Base-by-base conservation (phyloP, 2,888 invertebrate genomes). In the Margaritifera margaritifera region DNA sequence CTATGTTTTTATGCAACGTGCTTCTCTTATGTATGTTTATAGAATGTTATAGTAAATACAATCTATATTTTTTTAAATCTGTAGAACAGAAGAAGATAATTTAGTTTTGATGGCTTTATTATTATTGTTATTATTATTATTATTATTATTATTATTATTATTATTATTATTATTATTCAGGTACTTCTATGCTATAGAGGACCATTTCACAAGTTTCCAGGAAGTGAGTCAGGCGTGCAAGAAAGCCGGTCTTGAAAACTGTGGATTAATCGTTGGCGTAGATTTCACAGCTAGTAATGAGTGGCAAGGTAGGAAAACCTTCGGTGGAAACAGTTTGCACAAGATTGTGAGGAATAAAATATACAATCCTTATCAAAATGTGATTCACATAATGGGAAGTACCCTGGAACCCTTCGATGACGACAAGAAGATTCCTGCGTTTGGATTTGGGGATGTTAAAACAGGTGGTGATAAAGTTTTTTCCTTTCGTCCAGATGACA, bases 271-370 rank as follows among this genome's bases (percentile, higher is more conserved):
- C n/a, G 89, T 92, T 64, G 92, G 91, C 0, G 88, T 92, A 55
- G 92, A 92, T 82, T 92, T 91, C 84, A 91, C 91, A 11, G 92
- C 92, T 15, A 90, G 90, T 75, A 92, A 92, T 80, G 91, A 92
- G 78, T 92, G 91, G 89, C 91, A 92, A 79, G 92, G 92, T 42
- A 81, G 91, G 61, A 89, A 90, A 70, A 90, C 90, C 15, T 91
- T 91, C 79, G 83, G 80, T 54, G 90, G 90, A 24, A 84, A 89
- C 51, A 88, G 89, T 63, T 83, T 92, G 50, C 88, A 91, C 79
- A 85, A 88, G 66, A 77, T 90, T 5, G 70, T 81, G 53, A 85
- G 86, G 8, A 81, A 84, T 53, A 86, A 86, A 67, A 78, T 86
- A 5, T 82, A 83, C 65, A 91, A 92, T 81, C 92, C 92, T 2